phyloP scores from a whole-genome alignment of 1,140 invertebrate genomes.

The Drosophila auraria region DNA sequence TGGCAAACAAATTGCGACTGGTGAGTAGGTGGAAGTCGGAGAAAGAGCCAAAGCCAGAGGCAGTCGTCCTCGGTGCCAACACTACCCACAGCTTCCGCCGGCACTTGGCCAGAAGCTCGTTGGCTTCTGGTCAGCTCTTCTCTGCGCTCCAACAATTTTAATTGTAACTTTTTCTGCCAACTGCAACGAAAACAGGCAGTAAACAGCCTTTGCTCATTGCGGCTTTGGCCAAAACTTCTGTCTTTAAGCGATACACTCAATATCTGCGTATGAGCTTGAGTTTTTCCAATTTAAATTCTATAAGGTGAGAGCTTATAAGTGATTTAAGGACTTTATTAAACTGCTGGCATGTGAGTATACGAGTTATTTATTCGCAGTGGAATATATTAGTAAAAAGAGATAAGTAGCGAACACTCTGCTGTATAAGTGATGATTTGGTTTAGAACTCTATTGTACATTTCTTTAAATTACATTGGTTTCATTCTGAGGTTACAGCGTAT shows the following conservation, averaged over 20 bases:
- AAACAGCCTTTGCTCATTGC: constrained; percentile 86
- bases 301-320: neutral
- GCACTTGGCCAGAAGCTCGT: constrained; percentile 23
- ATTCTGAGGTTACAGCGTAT: no score
- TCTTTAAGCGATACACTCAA: constrained; percentile 1
- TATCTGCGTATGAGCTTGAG: constrained; percentile 11
- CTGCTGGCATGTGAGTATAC: no score
- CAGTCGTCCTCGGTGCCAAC: neutral
- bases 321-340: neutral
- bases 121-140: constrained; percentile 86
- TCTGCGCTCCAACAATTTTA: constrained; percentile 86
- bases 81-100: constrained; percentile 93
- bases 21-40: constrained; percentile 36
- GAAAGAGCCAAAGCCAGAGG: neutral
- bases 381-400: neutral
- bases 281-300: neutral
- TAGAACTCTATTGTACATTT: no score
- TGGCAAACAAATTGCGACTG: constrained; percentile 84
- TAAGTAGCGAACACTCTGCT: neutral
- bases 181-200: constrained; percentile 89
- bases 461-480: no score
- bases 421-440: no score
- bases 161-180: constrained; percentile 91
- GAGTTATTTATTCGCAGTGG: no score
- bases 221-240: constrained; percentile 40